phyloP scores from a whole-genome alignment of 2,113 vertebrate genomes.

The Lipophrys pholis region DNA sequence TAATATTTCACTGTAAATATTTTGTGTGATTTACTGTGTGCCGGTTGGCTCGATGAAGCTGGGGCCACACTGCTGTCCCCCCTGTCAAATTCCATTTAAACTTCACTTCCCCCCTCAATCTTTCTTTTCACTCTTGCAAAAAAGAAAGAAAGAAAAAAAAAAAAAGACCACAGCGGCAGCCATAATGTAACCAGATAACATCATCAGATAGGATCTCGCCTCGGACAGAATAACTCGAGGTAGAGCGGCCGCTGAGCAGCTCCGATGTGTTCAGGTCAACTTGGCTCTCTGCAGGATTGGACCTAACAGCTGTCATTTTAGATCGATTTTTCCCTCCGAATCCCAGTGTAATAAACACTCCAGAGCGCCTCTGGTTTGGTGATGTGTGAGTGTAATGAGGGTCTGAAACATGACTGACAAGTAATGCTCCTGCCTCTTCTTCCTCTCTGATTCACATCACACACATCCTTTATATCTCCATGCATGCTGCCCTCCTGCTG shows the following conservation, averaged over 20 bases:
- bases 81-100: background rate
- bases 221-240: constrained; percentile 46
- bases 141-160: background rate
- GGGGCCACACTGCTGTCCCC: too few species aligned
- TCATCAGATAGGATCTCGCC: constrained; percentile 28
- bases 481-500: background rate
- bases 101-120: background rate
- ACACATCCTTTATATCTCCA: constrained; percentile 9
- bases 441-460: constrained; percentile 49
- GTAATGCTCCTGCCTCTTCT: constrained; percentile 50
- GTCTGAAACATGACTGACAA: constrained; percentile 76
- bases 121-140: background rate
- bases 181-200: constrained; percentile 39
- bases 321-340: constrained; percentile 71
- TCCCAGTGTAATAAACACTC: constrained; percentile 78
- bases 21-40: too few species aligned
- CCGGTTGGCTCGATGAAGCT: too few species aligned
- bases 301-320: constrained; percentile 79
- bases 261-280: constrained; percentile 48
- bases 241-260: constrained; percentile 36
- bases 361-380: constrained; percentile 62
- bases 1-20: too few species aligned
- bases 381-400: constrained; percentile 74
- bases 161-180: background rate
- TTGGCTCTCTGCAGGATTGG: constrained; percentile 55